Evolutionary conservation across 2,113 vertebrate genomes (phyloP).

Genomic region (Leucoraja erinaceus): DNA sequence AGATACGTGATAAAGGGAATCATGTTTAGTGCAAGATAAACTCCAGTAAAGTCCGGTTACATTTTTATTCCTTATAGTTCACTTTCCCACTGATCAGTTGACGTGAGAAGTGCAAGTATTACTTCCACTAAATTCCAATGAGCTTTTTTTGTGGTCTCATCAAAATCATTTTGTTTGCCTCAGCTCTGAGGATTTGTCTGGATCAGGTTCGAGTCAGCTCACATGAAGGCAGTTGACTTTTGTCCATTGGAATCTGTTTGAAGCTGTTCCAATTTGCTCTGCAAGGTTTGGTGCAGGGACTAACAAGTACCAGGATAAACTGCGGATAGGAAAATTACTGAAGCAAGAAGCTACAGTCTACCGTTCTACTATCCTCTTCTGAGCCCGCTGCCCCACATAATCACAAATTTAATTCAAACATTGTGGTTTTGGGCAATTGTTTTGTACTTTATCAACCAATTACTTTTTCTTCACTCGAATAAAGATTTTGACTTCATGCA

Average conservation of each 20-base stretch:
- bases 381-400: background rate
- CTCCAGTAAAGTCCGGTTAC: too few relatives aligned
- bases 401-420: background rate
- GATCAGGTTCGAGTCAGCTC: conserved; percentile 30
- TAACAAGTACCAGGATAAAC: background rate
- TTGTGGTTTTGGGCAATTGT: background rate
- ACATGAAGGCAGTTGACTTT: background rate
- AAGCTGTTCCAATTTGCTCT: conserved; percentile 5
- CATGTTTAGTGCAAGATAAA: too few relatives aligned
- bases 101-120: background rate
- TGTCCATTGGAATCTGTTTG: conserved; percentile 29
- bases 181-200: conserved; percentile 18
- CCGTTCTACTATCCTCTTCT: background rate
- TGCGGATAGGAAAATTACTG: background rate
- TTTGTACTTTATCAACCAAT: background rate
- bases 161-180: conserved; percentile 5
- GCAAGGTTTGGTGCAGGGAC: background rate
- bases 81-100: conserved; percentile 27
- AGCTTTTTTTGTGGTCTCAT: background rate
- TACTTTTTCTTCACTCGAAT: background rate
- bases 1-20: too few relatives aligned
- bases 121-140: conserved; percentile 35
- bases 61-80: background rate
- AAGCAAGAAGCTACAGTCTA: background rate
- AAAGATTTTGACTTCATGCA: background rate